Conservation (phyloP, 2,113 vertebrate genomes). For the Cyprinodon tularosa region DNA sequence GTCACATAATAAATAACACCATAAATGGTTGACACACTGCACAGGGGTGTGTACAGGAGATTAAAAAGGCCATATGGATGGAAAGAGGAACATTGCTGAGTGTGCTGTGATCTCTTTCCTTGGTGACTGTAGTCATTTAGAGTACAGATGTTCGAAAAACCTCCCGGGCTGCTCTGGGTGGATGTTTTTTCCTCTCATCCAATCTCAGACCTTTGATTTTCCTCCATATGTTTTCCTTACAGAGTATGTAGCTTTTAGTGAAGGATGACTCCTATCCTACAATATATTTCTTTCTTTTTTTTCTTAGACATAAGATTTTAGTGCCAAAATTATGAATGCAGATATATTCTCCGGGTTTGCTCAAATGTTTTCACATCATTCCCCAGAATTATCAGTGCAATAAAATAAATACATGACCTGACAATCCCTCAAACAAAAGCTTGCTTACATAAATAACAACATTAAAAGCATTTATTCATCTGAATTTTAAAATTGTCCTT, state of each 20-base stretch:
- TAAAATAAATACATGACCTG: background rate
- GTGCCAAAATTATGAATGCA: background rate
- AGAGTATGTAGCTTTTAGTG: background rate
- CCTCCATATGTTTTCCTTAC: background rate
- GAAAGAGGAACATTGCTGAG: conserved; percentile 45
- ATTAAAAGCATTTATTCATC: background rate
- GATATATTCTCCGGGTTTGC: background rate
- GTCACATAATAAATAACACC: conserved; percentile 70
- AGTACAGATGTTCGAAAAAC: conserved; percentile 62
- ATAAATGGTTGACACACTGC: conserved; percentile 54
- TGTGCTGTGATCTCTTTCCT: conserved; percentile 49
- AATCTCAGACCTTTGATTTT: conserved; percentile 13
- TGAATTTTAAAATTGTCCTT: background rate
- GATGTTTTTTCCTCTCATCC: conserved; percentile 14
- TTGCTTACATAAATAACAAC: background rate
- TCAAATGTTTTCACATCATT: conserved; percentile 13
- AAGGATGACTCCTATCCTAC: background rate
- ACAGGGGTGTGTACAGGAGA: conserved; percentile 42
- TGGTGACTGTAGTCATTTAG: conserved; percentile 42
- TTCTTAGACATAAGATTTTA: conserved; percentile 4
- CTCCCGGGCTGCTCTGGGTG: conserved; percentile 26
- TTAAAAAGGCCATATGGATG: conserved; percentile 64
- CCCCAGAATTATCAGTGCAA: background rate
- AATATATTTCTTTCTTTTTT: background rate
- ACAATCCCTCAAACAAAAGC: background rate